Base-by-base conservation (phyloP, 1,140 invertebrate species). In the Druon quercuslanigerum region DNA sequence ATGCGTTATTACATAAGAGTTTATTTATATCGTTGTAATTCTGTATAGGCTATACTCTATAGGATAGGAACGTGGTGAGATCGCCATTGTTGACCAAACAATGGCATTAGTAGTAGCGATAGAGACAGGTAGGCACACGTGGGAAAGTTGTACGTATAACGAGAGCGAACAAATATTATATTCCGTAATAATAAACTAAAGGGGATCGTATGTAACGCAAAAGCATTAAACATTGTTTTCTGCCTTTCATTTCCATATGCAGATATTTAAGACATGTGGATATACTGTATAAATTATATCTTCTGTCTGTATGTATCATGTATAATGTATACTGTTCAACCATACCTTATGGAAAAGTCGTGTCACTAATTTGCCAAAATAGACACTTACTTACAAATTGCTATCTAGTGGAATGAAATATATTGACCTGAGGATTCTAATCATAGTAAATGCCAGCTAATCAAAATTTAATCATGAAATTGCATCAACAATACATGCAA, bases 161-260 rank as follows among this genome's bases (percentile, higher is more conserved):
- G 79, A 83, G 79, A 79, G 79, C 79, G 79, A 75, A 73, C 79
- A 80, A 83, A 83, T 83, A 83, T 83, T 83, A 83, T 83, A 83
- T 83, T 76, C 75, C 76, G 74, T 73, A 77, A 80, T 82, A 82
- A 79, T 82, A 78, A 80, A 79, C 77, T 80, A 77, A 77, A 82
- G 75, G 81, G 73, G 74, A 82, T 82, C 81, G 73, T 82, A 80
- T 80, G 80, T 82, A 82, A 78, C 76, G 79, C 75, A 75, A 79
- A 76, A 78, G 78, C 51, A 71, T 75, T 80, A 80, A 79, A 82
- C 79, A 80, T 80, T 82, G 78, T 80, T 80, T 82, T 75, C 60
- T 46, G 71, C 71, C 71, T 77, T 82, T 82, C 80, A 74, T 76
- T 76, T 75, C 71, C 19, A 74, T 60, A 60, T 60, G 57, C 40